phyloP scores from a whole-genome alignment of 2,888 invertebrate species.

The Sarcophaga caerulescens region DNA sequence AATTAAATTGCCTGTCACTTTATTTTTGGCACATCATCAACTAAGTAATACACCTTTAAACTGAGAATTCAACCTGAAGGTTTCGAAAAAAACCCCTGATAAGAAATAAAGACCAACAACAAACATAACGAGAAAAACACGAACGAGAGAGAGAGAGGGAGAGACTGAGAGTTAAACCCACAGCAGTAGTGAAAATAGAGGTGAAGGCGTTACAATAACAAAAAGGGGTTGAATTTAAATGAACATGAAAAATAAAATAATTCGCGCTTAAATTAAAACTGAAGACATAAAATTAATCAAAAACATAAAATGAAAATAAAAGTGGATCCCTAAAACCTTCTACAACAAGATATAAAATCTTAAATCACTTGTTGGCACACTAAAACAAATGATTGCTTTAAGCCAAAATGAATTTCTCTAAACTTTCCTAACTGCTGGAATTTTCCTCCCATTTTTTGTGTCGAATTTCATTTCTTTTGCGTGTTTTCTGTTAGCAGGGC shows the following conservation, averaged over 20 bases:
- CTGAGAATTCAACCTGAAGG: slow-evolving; percentile 54
- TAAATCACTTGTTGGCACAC: slow-evolving; percentile 33
- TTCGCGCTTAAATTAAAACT: slow-evolving; percentile 61
- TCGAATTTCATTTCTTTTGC: background rate
- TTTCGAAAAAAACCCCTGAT: slow-evolving; percentile 32
- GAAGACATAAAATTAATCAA: slow-evolving; percentile 61
- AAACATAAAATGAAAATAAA: slow-evolving; percentile 16
- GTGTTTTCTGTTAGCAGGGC: background rate
- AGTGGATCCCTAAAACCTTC: slow-evolving; percentile 25
- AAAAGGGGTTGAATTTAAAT: slow-evolving; percentile 61
- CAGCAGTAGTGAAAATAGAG: background rate
- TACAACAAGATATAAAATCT: slow-evolving; percentile 24
- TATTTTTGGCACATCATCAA: slow-evolving; percentile 68
- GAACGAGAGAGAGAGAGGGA: background rate
- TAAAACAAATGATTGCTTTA: slow-evolving; percentile 19
- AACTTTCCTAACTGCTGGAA: background rate
- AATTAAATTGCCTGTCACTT: slow-evolving; percentile 69
- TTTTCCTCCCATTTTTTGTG: background rate
- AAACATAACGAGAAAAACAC: too few relatives aligned
- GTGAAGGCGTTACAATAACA: background rate
- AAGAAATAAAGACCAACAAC: slow-evolving; percentile 24
- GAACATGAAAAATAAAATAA: slow-evolving; percentile 57
- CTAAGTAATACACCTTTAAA: slow-evolving; percentile 59
- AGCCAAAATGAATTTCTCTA: slow-evolving; percentile 9
- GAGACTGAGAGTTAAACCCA: background rate